phyloP scores from a whole-genome alignment of 1,140 invertebrate genomes.

The Aplysia californica region DNA sequence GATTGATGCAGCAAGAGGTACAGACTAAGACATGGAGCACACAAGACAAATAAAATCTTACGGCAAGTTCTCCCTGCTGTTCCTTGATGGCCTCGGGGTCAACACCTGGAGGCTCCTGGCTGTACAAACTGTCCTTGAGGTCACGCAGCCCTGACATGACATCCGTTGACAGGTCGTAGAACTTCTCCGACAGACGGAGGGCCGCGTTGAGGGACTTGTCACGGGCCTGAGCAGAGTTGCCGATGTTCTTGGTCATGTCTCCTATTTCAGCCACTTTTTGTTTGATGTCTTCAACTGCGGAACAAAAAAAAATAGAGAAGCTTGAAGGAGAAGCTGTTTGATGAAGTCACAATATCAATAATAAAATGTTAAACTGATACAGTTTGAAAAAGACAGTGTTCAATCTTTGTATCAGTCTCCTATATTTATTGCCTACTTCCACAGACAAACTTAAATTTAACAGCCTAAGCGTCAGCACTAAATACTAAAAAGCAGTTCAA shows the following conservation, averaged over 20 bases:
- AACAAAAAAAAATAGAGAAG: background rate
- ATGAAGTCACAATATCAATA: too few species aligned
- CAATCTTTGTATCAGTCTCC: too few species aligned
- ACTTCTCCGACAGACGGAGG: slow-evolving; percentile 86
- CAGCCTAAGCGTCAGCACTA: too few species aligned
- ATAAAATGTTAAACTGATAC: too few species aligned
- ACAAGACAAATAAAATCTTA: too few species aligned
- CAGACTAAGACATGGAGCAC: too few species aligned
- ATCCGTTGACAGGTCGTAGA: slow-evolving; percentile 93
- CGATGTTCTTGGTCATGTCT: slow-evolving; percentile 91
- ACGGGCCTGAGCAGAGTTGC: slow-evolving; percentile 84
- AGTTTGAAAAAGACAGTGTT: too few species aligned
- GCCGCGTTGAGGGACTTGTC: slow-evolving; percentile 87
- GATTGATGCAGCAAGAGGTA: too few species aligned
- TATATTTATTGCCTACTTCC: too few species aligned
- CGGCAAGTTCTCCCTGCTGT: slow-evolving; percentile 90
- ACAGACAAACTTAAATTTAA: too few species aligned
- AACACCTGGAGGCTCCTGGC: slow-evolving; percentile 93
- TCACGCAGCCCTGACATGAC: slow-evolving; percentile 91
- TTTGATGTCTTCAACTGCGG: slow-evolving; percentile 80
- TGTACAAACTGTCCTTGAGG: slow-evolving; percentile 87
- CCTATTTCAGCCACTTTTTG: slow-evolving; percentile 92
- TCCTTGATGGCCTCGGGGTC: slow-evolving; percentile 79
- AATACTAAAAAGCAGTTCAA: too few species aligned
- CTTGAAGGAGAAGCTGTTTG: too few species aligned